Evolutionary conservation across 2,797 vertebrate genomes (phyloP).

Genomic region (Tokudaia tokunoshimensis): DNA sequence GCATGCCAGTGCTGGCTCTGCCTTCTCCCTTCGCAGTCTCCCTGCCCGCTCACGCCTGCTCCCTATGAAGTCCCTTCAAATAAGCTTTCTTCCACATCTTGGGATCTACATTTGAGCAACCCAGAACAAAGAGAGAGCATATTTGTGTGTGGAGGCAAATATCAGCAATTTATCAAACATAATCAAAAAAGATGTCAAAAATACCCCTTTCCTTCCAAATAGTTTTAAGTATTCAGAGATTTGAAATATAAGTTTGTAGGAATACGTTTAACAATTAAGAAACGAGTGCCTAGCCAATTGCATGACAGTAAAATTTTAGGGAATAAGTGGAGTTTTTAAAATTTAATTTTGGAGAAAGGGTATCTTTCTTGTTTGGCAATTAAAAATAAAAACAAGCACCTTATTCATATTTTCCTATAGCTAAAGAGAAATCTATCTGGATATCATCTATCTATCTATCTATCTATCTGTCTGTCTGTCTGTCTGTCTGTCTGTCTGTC

Average conservation of each 20-base stretch:
- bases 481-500: not conserved
- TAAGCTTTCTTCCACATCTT: not conserved
- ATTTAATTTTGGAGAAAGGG: conserved; percentile 2
- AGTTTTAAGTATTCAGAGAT: conserved; percentile 10
- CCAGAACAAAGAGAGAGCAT: not conserved
- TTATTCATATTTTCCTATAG: not conserved
- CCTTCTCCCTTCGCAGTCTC: not conserved
- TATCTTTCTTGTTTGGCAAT: not conserved
- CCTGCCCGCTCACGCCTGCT: not conserved
- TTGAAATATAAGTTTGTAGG: conserved; percentile 22
- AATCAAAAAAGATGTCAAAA: not conserved
- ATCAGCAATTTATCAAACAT: not conserved
- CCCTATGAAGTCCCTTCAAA: not conserved
- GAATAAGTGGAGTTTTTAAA: conserved; percentile 40
- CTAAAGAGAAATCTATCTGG: not conserved
- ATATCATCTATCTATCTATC: not conserved
- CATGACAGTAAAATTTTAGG: conserved; percentile 37
- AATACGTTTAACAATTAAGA: not conserved
- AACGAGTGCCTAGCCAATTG: not conserved
- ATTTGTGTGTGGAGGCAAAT: not conserved
- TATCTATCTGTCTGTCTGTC: not conserved
- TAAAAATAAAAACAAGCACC: conserved; percentile 27
- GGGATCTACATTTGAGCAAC: not conserved
- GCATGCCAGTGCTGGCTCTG: not conserved
- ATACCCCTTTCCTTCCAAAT: not conserved